These are phyloP conservation scores for Coregonus sp. DNA, from an alignment of 2,797 vertebrate species.

Conservation along the genomic window DNA sequence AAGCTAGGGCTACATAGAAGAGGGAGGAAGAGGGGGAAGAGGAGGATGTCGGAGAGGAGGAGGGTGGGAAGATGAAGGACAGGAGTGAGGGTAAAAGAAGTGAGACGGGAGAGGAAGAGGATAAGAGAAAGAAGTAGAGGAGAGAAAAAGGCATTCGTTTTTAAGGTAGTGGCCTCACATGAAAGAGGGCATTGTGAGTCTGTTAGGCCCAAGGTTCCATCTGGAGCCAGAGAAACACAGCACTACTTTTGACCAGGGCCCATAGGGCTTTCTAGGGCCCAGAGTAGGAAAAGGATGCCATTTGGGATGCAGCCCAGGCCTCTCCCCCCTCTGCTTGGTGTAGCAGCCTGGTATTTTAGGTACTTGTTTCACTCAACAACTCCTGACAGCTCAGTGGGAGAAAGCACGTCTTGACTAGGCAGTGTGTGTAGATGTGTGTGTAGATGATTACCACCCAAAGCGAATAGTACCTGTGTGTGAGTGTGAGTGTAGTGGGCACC, in stretches of 20 bases:
- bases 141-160: not conserved
- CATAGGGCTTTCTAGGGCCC: no score
- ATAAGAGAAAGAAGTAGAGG: slow-evolving; percentile 7
- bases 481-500: no score
- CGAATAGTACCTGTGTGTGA: no score
- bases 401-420: slow-evolving; percentile 2
- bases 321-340: not conserved
- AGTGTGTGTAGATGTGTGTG: not conserved
- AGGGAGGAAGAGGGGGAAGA: slow-evolving; percentile 31
- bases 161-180: not conserved
- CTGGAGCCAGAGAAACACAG: not conserved
- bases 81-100: no score
- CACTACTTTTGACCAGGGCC: no score
- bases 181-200: not conserved
- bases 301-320: not conserved
- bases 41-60: slow-evolving; percentile 26
- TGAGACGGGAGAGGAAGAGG: slow-evolving; percentile 17
- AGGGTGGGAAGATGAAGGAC: slow-evolving; percentile 14
- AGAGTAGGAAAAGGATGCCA: no score
- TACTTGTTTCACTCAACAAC: slow-evolving; percentile 13
- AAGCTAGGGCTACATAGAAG: slow-evolving; percentile 32
- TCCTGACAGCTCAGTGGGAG: slow-evolving; percentile 21
- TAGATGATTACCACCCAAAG: not conserved
- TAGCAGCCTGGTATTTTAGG: not conserved
- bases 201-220: slow-evolving; percentile 9